phyloP scores from a whole-genome alignment of 2,797 vertebrate species.

The Syncerus caffer region DNA sequence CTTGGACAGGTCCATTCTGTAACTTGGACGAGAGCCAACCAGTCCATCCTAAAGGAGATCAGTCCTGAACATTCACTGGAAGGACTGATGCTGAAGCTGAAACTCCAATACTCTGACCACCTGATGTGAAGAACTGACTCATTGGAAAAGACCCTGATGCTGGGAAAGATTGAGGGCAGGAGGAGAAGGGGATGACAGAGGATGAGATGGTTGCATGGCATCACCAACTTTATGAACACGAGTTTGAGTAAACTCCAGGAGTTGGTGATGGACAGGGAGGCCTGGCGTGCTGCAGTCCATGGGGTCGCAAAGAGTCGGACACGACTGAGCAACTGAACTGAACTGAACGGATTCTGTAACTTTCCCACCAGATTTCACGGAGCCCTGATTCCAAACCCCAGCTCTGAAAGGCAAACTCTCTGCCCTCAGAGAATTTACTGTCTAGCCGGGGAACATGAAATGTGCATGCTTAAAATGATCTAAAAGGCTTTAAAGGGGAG shows the following conservation, averaged over 20 bases:
- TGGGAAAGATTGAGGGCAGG: neutral
- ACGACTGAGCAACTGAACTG: neutral
- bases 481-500: neutral
- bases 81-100: neutral
- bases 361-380: neutral
- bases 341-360: neutral
- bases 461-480: neutral
- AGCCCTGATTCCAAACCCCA: neutral
- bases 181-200: neutral
- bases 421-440: no score
- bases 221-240: neutral
- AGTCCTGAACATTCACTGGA: neutral
- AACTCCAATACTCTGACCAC: neutral
- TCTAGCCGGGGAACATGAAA: neutral
- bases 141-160: neutral
- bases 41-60: neutral
- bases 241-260: neutral
- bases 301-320: accelerated
- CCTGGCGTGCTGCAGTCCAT: neutral
- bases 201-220: neutral
- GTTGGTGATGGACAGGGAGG: neutral
- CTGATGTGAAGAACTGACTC: accelerated
- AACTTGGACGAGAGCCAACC: neutral
- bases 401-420: neutral
- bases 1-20: neutral